These are phyloP conservation scores for Ditylenchus dipsaci DNA, from an alignment of 1,140 invertebrate genomes.

Conservation along the genomic window DNA sequence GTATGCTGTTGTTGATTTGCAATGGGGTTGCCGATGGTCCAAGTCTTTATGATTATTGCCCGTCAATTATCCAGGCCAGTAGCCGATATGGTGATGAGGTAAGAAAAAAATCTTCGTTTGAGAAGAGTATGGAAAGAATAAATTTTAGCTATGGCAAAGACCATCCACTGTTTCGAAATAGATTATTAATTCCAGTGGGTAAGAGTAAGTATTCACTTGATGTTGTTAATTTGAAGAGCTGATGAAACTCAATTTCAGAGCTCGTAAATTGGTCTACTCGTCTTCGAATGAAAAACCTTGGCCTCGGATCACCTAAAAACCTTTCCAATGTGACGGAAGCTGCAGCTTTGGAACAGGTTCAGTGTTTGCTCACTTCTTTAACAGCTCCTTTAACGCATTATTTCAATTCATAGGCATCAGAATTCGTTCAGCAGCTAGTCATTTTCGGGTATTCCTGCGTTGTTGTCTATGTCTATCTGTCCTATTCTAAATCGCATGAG, in stretches of 20 bases:
- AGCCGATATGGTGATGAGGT: slow-evolving; percentile 34
- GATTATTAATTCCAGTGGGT: slow-evolving; percentile 35
- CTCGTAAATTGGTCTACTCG: slow-evolving; percentile 39
- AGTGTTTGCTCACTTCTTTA: slow-evolving; percentile 9
- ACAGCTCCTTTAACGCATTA: background rate
- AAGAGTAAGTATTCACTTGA: slow-evolving; percentile 20
- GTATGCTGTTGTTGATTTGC: background rate
- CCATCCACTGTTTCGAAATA: slow-evolving; percentile 37
- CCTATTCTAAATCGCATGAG: slow-evolving; percentile 34
- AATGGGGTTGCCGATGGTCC: slow-evolving; percentile 40
- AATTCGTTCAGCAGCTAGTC: slow-evolving; percentile 42
- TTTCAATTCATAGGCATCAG: slow-evolving; percentile 22
- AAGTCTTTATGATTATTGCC: slow-evolving; percentile 43
- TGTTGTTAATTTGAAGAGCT: slow-evolving; percentile 2
- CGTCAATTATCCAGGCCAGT: slow-evolving; percentile 43
- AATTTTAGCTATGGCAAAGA: slow-evolving; percentile 31
- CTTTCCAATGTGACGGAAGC: slow-evolving; percentile 26
- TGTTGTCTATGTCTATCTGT: slow-evolving; percentile 41
- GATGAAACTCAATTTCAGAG: slow-evolving; percentile 12
- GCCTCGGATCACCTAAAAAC: slow-evolving; percentile 34
- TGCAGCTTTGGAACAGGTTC: slow-evolving; percentile 35
- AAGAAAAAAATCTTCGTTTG: no score
- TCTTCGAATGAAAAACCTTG: slow-evolving; percentile 41
- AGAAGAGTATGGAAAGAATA: no score
- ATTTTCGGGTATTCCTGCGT: slow-evolving; percentile 42